Conservation (phyloP, 1,140 invertebrate species). For the Drosophila ercepeae region DNA sequence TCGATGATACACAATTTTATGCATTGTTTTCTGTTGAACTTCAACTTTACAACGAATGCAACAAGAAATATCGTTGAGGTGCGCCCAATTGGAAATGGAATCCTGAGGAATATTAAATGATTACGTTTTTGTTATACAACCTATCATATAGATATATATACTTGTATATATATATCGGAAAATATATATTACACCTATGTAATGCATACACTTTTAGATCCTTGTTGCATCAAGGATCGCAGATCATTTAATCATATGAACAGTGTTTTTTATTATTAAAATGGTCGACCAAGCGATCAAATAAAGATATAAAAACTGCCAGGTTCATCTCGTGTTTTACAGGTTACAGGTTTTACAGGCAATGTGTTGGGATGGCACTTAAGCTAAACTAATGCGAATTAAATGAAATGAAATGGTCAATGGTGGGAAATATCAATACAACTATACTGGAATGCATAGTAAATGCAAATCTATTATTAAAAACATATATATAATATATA, state of each 20-base stretch:
- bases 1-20: constrained; percentile 26
- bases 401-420: neutral
- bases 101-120: constrained; percentile 38
- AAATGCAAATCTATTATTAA: constrained; percentile 34
- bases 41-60: constrained; percentile 49
- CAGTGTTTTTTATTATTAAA: constrained; percentile 74
- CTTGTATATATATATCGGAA: constrained; percentile 63
- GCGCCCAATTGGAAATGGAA: constrained; percentile 27
- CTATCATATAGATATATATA: constrained; percentile 59
- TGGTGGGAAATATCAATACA: constrained; percentile 16
- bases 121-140: constrained; percentile 73
- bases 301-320: constrained; percentile 62
- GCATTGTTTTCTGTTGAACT: constrained; percentile 48
- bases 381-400: constrained; percentile 10
- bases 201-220: constrained; percentile 51
- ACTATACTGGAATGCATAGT: constrained; percentile 19
- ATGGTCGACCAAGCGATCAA: constrained; percentile 52
- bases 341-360: no score
- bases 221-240: constrained; percentile 40
- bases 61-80: constrained; percentile 44
- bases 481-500: constrained; percentile 9
- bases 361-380: constrained; percentile 5
- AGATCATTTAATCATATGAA: constrained; percentile 67
- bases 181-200: constrained; percentile 47
- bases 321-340: constrained; percentile 28